phyloP scores from a whole-genome alignment of 2,888 invertebrate genomes.

The Nezara viridula region DNA sequence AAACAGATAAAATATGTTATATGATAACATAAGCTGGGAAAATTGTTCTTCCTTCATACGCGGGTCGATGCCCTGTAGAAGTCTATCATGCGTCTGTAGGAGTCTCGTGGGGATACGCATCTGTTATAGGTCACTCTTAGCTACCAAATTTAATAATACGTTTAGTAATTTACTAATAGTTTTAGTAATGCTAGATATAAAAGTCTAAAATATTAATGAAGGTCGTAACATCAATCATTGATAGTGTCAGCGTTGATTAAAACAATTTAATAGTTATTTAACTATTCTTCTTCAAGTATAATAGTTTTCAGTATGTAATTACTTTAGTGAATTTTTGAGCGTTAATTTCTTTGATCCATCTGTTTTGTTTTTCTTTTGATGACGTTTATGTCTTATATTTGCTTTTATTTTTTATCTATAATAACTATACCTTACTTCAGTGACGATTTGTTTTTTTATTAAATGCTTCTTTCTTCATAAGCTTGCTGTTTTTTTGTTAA shows the following conservation, averaged over 20 bases:
- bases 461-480: too few relatives aligned
- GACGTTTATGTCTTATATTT: too few relatives aligned
- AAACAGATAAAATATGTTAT: too few relatives aligned
- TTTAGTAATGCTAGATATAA: background rate
- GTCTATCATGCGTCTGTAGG: background rate
- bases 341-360: too few relatives aligned
- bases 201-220: background rate
- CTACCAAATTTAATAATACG: background rate
- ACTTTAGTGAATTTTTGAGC: too few relatives aligned
- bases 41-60: background rate
- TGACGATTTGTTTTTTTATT: too few relatives aligned
- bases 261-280: background rate
- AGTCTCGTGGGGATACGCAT: background rate
- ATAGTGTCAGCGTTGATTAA: background rate
- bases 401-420: too few relatives aligned
- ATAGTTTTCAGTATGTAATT: too few relatives aligned
- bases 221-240: background rate
- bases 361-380: too few relatives aligned
- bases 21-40: background rate
- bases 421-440: too few relatives aligned
- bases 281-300: background rate
- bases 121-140: background rate
- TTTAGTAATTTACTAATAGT: background rate
- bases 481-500: too few relatives aligned
- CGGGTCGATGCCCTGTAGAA: background rate